These are phyloP conservation scores for Noctua janthina DNA, from an alignment of 2,888 invertebrate species.

Conservation along the genomic window DNA sequence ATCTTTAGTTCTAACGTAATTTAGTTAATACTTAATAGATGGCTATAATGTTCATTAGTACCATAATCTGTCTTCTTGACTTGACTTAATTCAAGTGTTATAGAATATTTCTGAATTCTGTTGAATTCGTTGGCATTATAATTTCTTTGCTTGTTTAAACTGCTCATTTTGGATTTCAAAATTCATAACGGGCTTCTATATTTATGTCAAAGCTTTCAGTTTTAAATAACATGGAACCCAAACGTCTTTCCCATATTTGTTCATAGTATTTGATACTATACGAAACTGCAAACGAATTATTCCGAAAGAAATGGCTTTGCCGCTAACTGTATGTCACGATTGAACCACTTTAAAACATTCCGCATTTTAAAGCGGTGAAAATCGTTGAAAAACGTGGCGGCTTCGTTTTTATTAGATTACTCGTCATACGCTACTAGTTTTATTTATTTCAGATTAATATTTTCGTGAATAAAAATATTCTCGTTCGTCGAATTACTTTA, in stretches of 20 bases:
- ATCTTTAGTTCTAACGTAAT: too few species aligned
- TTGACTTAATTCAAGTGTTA: too few species aligned
- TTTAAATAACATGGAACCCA: background rate
- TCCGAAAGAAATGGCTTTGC: conserved; percentile 5
- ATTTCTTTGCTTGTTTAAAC: background rate
- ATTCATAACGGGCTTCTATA: too few species aligned
- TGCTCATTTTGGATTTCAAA: background rate
- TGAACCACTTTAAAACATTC: conserved; percentile 36
- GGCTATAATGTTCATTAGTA: too few species aligned
- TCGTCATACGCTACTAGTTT: conserved; percentile 31
- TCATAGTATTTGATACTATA: background rate
- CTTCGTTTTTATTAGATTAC: conserved; percentile 21
- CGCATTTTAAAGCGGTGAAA: conserved; percentile 38
- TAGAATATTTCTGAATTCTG: too few species aligned
- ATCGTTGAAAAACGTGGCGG: conserved; percentile 42
- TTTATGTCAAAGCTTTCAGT: background rate
- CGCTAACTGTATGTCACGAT: conserved; percentile 19
- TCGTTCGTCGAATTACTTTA: too few species aligned
- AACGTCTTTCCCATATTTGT: background rate
- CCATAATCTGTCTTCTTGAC: too few species aligned
- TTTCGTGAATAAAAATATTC: background rate
- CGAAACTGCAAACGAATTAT: conserved; percentile 4
- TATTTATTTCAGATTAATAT: background rate
- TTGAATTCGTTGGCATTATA: too few species aligned
- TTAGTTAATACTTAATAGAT: too few species aligned